phyloP scores from a whole-genome alignment of 2,113 vertebrate genomes.

The Brachionichthys hirsutus region DNA sequence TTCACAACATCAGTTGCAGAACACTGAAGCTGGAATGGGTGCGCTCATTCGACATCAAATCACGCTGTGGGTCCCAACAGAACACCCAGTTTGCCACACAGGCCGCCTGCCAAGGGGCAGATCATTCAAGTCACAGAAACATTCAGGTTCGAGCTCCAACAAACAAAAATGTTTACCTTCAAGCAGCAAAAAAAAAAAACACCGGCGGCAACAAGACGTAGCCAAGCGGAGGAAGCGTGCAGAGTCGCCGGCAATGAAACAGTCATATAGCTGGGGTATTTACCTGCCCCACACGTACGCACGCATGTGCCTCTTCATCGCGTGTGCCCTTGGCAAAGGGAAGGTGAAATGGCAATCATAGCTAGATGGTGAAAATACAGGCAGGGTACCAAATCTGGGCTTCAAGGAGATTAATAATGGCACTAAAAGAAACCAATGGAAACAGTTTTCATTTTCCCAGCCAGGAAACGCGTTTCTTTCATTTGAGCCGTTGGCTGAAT shows the following conservation, averaged over 20 bases:
- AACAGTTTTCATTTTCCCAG: neutral
- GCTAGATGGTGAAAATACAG: neutral
- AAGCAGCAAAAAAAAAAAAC: slow-evolving; percentile 37
- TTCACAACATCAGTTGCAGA: slow-evolving; percentile 11
- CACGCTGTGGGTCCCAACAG: slow-evolving; percentile 21
- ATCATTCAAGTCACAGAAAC: slow-evolving; percentile 62
- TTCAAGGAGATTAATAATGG: slow-evolving; percentile 1
- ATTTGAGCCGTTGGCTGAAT: neutral
- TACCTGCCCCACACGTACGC: slow-evolving; percentile 13
- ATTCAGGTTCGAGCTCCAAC: slow-evolving; percentile 51
- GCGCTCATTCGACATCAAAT: slow-evolving; percentile 16
- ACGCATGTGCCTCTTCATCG: slow-evolving; percentile 11
- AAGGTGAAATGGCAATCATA: slow-evolving; percentile 10
- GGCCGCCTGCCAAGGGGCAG: slow-evolving; percentile 59
- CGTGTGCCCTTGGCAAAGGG: slow-evolving; percentile 18
- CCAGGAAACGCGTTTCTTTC: neutral
- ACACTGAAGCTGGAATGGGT: neutral
- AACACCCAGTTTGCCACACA: slow-evolving; percentile 40
- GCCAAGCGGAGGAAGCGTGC: slow-evolving; percentile 45
- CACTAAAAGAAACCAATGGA: neutral
- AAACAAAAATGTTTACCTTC: slow-evolving; percentile 54
- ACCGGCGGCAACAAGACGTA: slow-evolving; percentile 42
- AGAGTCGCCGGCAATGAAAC: slow-evolving; percentile 31
- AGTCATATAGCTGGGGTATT: slow-evolving; percentile 27
- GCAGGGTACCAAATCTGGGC: neutral